phyloP scores from a whole-genome alignment of 2,888 invertebrate species.

The Thalpophila matura region DNA sequence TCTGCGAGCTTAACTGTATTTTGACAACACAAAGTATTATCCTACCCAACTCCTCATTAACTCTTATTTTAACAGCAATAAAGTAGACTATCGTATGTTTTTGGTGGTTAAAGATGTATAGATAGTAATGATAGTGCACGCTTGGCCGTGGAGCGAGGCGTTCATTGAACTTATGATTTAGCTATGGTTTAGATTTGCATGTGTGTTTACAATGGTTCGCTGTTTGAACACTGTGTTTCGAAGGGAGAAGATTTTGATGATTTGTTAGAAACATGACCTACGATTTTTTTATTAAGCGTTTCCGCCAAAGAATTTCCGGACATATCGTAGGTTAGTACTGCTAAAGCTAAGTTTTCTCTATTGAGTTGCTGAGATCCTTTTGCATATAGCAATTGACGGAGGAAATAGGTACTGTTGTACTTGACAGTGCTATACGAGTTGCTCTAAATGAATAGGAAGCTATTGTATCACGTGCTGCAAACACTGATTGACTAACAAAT shows the following conservation, averaged over 20 bases:
- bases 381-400: background rate
- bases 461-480: slow-evolving; percentile 28
- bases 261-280: background rate
- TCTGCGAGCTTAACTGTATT: slow-evolving; percentile 69
- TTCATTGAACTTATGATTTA: slow-evolving; percentile 69
- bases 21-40: slow-evolving; percentile 21
- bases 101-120: slow-evolving; percentile 30
- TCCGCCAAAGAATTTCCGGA: background rate
- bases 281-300: background rate
- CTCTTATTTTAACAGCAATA: slow-evolving; percentile 28
- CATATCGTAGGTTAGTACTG: background rate
- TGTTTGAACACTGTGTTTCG: slow-evolving; percentile 15
- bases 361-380: background rate
- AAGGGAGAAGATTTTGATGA: background rate
- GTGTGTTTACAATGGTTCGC: slow-evolving; percentile 38
- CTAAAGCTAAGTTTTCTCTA: background rate
- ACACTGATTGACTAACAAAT: slow-evolving; percentile 25
- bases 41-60: background rate
- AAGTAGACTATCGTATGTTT: slow-evolving; percentile 47
- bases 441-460: slow-evolving; percentile 28
- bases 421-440: background rate
- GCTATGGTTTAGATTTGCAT: slow-evolving; percentile 57
- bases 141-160: slow-evolving; percentile 66
- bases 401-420: slow-evolving; percentile 1
- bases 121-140: slow-evolving; percentile 63